Percentiles rank a stretch among this genome's conserved stretches.
These are phyloP conservation scores for Pangasius djambal DNA, from an alignment of 2,797 vertebrate species.

Conservation along the genomic window DNA sequence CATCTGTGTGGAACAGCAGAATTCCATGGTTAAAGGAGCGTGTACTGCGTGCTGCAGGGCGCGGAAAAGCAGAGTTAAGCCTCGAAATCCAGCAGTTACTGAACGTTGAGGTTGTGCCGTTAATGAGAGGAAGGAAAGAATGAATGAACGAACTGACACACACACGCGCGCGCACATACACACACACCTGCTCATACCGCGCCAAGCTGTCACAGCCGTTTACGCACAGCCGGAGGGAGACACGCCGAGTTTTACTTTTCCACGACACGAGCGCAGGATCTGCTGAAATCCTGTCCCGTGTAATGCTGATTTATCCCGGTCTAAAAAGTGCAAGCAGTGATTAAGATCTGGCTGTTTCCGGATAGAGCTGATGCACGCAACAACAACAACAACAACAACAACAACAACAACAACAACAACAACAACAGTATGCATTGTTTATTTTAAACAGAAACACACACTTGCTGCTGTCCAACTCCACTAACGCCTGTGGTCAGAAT, in stretches of 20 bases:
- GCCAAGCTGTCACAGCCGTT: slow-evolving; percentile 79
- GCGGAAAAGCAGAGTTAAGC: not conserved
- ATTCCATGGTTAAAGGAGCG: not conserved
- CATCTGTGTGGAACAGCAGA: not conserved
- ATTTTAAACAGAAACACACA: not conserved
- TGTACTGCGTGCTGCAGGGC: not conserved
- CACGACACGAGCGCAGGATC: not conserved
- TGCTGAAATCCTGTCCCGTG: not conserved
- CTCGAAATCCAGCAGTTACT: slow-evolving; percentile 51
- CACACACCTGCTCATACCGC: slow-evolving; percentile 55
- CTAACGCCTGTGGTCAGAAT: no score
- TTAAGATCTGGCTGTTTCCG: not conserved
- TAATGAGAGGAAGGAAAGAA: slow-evolving; percentile 66
- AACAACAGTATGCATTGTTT: not conserved
- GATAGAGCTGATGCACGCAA: not conserved
- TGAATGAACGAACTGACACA: slow-evolving; percentile 59
- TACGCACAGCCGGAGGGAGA: slow-evolving; percentile 57
- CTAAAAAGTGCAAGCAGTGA: not conserved
- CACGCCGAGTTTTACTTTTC: not conserved
- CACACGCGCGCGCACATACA: slow-evolving; percentile 68
- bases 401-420: no score
- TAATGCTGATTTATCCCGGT: not conserved
- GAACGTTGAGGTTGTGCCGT: slow-evolving; percentile 54
- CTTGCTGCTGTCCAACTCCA: not conserved
- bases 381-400: not conserved